These are phyloP conservation scores for Cheumatopsyche charites DNA, from an alignment of 1,140 invertebrate species.

Conservation along the genomic window DNA sequence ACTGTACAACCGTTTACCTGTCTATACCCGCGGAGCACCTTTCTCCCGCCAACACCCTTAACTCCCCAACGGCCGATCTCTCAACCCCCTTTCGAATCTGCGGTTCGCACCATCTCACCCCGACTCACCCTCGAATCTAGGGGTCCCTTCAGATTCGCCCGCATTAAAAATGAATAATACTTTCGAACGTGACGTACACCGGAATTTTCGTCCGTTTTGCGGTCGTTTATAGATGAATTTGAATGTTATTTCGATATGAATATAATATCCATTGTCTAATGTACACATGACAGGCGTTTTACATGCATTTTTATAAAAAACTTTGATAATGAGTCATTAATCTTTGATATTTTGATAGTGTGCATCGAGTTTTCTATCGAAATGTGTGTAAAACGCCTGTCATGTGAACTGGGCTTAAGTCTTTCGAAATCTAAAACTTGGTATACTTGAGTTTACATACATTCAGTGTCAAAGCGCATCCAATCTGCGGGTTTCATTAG, in stretches of 20 bases:
- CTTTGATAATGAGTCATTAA: too few species aligned
- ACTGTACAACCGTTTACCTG: background rate
- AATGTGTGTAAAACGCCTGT: too few species aligned
- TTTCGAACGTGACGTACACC: conserved; percentile 46
- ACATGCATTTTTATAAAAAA: too few species aligned
- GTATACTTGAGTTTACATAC: too few species aligned
- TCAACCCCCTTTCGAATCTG: background rate
- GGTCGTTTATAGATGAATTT: conserved; percentile 11
- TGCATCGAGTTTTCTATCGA: too few species aligned
- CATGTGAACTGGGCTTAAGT: too few species aligned
- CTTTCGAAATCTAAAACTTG: too few species aligned
- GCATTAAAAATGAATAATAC: conserved; percentile 50
- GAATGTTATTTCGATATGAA: too few species aligned
- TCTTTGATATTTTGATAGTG: too few species aligned
- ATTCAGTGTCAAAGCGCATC: conserved; percentile 44
- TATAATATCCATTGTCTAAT: too few species aligned
- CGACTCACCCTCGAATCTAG: background rate
- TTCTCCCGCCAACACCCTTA: background rate
- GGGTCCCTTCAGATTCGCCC: conserved; percentile 40
- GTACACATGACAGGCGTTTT: too few species aligned
- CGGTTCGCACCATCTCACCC: background rate
- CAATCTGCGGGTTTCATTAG: conserved; percentile 42
- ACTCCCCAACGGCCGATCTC: background rate
- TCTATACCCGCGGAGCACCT: too few species aligned
- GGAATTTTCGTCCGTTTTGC: conserved; percentile 27